These are phyloP conservation scores for Picathartes gymnocephalus DNA, from an alignment of 2,113 vertebrate genomes.

Conservation along the genomic window DNA sequence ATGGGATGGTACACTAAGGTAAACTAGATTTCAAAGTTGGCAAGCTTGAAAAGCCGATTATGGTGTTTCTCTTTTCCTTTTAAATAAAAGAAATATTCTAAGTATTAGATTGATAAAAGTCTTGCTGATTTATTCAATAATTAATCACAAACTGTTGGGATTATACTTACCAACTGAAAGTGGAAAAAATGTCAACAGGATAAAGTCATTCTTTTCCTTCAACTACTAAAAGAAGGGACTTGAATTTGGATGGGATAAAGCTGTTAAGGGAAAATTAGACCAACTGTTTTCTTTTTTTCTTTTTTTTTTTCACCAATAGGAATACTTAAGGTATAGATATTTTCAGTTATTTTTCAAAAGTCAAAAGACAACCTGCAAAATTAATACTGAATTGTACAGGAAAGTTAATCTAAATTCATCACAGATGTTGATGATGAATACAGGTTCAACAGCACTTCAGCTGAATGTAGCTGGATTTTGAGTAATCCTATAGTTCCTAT, in stretches of 20 bases:
- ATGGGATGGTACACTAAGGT: neutral
- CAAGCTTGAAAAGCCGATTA: neutral
- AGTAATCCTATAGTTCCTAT: neutral
- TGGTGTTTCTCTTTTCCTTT: neutral
- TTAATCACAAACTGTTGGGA: neutral
- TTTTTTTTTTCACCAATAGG: neutral
- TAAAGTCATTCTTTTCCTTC: neutral
- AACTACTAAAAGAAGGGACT: neutral
- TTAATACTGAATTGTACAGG: neutral
- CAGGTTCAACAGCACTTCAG: neutral
- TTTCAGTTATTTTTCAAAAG: neutral
- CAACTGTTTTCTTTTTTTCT: fast-evolving
- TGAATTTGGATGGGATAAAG: neutral
- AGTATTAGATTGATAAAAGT: neutral
- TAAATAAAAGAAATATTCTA: neutral
- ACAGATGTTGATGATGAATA: neutral
- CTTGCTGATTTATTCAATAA: neutral
- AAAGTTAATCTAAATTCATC: neutral
- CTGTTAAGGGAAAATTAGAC: neutral
- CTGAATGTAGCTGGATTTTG: neutral
- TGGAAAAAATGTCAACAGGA: neutral
- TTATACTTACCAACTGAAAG: neutral
- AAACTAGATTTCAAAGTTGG: neutral
- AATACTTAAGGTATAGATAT: neutral
- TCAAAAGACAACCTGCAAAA: neutral